Percentiles rank a stretch among this genome's conserved stretches.
Evolutionary conservation across 2,113 vertebrate genomes (phyloP).

Genomic region (Xenopus tropicalis): UCB_Xtro_10.0 CM004448.2:121697001-121697500

Average conservation of each 20-base stretch:
- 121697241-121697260: conserved; percentile 25
- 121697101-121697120: background rate
- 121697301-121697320: conserved; percentile 36
- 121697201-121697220: background rate
- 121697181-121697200: background rate
- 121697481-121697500: conserved; percentile 24
- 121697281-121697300: conserved; percentile 31
- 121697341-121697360: conserved; percentile 31
- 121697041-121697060: no score
- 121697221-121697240: background rate
- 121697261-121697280: conserved; percentile 6
- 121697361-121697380: conserved; percentile 33
- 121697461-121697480: conserved; percentile 24
- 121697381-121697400: conserved; percentile 40
- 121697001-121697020: no score
- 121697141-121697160: background rate
- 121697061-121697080: no score
- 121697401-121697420: conserved; percentile 37
- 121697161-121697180: background rate
- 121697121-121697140: background rate
- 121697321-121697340: conserved; percentile 33
- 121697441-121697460: conserved; percentile 34
- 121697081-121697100: no score
- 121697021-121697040: no score
- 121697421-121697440: background rate